A percentile compares a stretch with the other conserved stretches of the same genome.
Evolutionary conservation across 2,888 invertebrate genomes (phyloP).

Genomic region (Antheraea yamamai): DNA sequence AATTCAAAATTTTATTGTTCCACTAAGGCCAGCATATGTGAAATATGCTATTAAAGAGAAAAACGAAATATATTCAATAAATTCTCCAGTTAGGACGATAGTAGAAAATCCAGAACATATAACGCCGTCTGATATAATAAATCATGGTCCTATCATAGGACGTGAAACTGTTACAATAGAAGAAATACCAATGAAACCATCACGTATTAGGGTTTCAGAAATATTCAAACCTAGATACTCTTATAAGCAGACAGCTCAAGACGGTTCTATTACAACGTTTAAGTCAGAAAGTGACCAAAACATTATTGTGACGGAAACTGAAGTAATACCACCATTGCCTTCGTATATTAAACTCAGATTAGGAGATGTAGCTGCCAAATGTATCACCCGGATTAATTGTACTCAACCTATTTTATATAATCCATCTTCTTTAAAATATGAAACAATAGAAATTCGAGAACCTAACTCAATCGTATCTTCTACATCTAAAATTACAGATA

Average conservation of each 20-base stretch:
- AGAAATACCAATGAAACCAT: neutral
- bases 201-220: conserved; percentile 23
- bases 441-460: neutral
- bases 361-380: conserved; percentile 32
- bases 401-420: neutral
- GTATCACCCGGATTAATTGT: conserved; percentile 22
- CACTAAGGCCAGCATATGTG: conserved; percentile 19
- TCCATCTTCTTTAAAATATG: neutral
- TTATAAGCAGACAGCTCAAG: conserved; percentile 41
- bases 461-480: neutral
- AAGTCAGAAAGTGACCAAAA: conserved; percentile 37
- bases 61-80: neutral
- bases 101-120: neutral
- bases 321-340: conserved; percentile 35
- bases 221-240: conserved; percentile 37
- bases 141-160: neutral
- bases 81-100: neutral
- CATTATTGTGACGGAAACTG: conserved; percentile 37
- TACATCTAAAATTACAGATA: neutral
- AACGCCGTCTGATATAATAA: neutral
- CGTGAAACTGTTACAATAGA: neutral
- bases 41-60: neutral
- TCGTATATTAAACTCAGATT: conserved; percentile 36
- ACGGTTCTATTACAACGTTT: conserved; percentile 38
- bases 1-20: conserved; percentile 27